Evolutionary conservation across 2,113 vertebrate genomes (phyloP).

Genomic region (Numenius arquata): DNA sequence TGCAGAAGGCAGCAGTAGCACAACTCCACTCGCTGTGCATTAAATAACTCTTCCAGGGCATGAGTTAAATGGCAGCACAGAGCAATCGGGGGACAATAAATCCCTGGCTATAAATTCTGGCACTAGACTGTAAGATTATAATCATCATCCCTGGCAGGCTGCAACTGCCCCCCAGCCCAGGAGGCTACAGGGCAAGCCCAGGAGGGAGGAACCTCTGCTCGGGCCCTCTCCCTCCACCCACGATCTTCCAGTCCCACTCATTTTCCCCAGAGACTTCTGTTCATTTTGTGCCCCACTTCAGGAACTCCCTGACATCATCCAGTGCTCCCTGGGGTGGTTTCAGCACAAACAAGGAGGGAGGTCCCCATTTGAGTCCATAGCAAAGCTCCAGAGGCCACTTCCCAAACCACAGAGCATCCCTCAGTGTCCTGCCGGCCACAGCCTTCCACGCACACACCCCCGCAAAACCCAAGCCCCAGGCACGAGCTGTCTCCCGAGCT

Average conservation of each 20-base stretch:
- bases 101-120: slow-evolving; percentile 24
- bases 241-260: background rate
- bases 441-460: background rate
- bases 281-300: background rate
- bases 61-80: slow-evolving; percentile 23
- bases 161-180: background rate
- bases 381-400: rapidly evolving
- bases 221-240: rapidly evolving
- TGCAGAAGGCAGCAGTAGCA: background rate
- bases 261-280: background rate
- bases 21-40: background rate
- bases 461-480: rapidly evolving
- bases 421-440: rapidly evolving
- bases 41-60: slow-evolving; percentile 47
- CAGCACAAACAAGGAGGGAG: background rate
- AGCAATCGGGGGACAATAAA: slow-evolving; percentile 40
- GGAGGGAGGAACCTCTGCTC: background rate
- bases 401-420: background rate
- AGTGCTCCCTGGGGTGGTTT: rapidly evolving
- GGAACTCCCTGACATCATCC: rapidly evolving
- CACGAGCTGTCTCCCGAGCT: rapidly evolving
- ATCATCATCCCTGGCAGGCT: background rate
- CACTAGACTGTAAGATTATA: background rate
- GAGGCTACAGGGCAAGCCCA: background rate
- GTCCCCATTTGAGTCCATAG: rapidly evolving